Evolutionary conservation across 2,888 invertebrate genomes (phyloP).

Genomic region (Eubasilissa splendida): DNA sequence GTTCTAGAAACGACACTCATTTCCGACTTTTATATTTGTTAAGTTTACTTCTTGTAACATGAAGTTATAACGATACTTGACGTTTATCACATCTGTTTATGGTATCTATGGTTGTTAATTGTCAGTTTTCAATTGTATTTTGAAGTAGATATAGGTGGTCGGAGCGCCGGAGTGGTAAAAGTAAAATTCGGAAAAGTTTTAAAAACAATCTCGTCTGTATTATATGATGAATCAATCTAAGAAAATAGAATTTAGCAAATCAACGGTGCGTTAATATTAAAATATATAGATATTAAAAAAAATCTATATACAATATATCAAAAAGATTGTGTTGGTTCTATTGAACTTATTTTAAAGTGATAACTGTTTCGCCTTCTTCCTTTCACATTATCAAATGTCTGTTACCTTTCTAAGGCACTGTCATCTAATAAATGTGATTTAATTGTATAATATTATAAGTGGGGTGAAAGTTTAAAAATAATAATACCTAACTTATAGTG

Average conservation of each 20-base stretch:
- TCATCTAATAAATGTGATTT: neutral
- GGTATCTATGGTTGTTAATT: slow-evolving; percentile 15
- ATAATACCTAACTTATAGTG: too few relatives aligned
- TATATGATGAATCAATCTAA: slow-evolving; percentile 61
- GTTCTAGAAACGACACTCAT: slow-evolving; percentile 24
- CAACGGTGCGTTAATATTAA: slow-evolving; percentile 65
- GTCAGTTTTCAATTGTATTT: slow-evolving; percentile 5
- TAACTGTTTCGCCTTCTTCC: too few relatives aligned
- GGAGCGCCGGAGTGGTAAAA: neutral
- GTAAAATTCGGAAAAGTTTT: neutral
- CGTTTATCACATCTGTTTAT: neutral
- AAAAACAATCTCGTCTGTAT: neutral
- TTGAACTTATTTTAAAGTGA: too few relatives aligned
- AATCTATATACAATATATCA: too few relatives aligned
- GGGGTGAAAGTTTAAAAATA: too few relatives aligned
- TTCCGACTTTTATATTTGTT: slow-evolving; percentile 37
- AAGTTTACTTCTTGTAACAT: slow-evolving; percentile 15
- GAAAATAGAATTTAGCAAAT: slow-evolving; percentile 72
- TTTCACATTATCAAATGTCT: too few relatives aligned
- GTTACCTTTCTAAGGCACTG: too few relatives aligned
- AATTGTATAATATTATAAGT: neutral
- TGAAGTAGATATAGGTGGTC: neutral
- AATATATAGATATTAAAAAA: too few relatives aligned
- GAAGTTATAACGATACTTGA: neutral
- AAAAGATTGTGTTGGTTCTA: too few relatives aligned